Evolutionary conservation across 2,888 invertebrate genomes (phyloP), one percentile per base, ranked within the genome.

Genomic region (Hetaerina titia): DNA sequence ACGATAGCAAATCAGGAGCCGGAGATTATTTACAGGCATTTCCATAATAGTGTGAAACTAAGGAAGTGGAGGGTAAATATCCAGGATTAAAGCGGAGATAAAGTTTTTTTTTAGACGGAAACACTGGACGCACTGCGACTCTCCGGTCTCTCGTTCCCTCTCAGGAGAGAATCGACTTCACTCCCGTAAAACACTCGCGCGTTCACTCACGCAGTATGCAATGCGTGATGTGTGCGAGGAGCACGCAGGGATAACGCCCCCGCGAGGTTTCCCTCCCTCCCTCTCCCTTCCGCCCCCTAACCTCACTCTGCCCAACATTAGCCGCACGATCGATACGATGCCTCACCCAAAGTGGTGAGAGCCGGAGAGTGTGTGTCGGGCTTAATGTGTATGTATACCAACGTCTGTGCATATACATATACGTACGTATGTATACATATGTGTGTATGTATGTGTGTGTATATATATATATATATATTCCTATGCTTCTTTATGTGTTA

Each of bases 251-350:
- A 15, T 9, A 31, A 81, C 11, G 31, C 25, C 81, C 81, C 19
- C 22, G 22, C 13, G 81, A 81, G 81, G 81, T 81, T 81, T 81
- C 31, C 25, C 31, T 31, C 31, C 81, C 31, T 13, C 11, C 31
- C 69, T n/a, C n/a, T 15, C 69, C 6, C n/a, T n/a, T 6, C n/a
- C 6, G 2, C 69, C 69, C n/a, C n/a, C 69, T 17, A 5, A 0
- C 31, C 81, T 22, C 31, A 31, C 25, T 31, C 81, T 81, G 25
- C 31, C 31, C 11, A 31, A 81, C 81, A 81, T 81, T 31, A 81
- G 81, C 81, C 81, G 25, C 81, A 31, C 81, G 81, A 81, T 81
- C 81, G 81, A 81, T 81, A 81, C 81, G 81, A 13, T 31, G 45
- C 45, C 45, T 45, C 45, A 45, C 7, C 13, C 2, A 31, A 22